phyloP scores from a whole-genome alignment of 1,140 invertebrate species.

The Doryteuthis pealeii region DNA sequence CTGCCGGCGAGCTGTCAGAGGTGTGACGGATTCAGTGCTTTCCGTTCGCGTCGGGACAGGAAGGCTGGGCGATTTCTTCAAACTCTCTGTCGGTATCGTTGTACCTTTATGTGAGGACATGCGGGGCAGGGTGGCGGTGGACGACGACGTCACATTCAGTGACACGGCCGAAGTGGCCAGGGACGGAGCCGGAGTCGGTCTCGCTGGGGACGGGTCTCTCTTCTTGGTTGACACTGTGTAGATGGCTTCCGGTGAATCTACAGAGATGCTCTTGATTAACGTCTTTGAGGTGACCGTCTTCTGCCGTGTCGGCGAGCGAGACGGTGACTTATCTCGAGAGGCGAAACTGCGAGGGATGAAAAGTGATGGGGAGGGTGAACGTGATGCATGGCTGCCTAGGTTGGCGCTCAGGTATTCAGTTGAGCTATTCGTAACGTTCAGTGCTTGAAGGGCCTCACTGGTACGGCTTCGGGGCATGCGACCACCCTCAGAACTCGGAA shows the following conservation, averaged over 20 bases:
- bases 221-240: background rate
- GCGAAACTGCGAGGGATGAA: too few species aligned
- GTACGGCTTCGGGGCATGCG: slow-evolving; percentile 1
- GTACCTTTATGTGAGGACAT: background rate
- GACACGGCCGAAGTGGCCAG: slow-evolving; percentile 10
- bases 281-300: background rate
- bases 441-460: slow-evolving; percentile 19
- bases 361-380: background rate
- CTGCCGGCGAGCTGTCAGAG: slow-evolving; percentile 32
- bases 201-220: background rate
- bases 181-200: background rate
- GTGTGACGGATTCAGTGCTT: slow-evolving; percentile 33
- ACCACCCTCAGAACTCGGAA: slow-evolving; percentile 18
- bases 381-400: slow-evolving; percentile 11
- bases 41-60: background rate
- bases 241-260: background rate
- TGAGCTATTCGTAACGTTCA: slow-evolving; percentile 17
- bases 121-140: slow-evolving; percentile 6
- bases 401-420: background rate
- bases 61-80: slow-evolving; percentile 8
- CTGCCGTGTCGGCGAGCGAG: background rate
- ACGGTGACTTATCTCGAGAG: background rate
- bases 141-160: slow-evolving; percentile 16
- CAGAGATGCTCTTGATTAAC: background rate
- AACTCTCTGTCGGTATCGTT: background rate